Evolutionary conservation across 2,888 invertebrate genomes (phyloP).

Genomic region (Leptopilina myrica): DNA sequence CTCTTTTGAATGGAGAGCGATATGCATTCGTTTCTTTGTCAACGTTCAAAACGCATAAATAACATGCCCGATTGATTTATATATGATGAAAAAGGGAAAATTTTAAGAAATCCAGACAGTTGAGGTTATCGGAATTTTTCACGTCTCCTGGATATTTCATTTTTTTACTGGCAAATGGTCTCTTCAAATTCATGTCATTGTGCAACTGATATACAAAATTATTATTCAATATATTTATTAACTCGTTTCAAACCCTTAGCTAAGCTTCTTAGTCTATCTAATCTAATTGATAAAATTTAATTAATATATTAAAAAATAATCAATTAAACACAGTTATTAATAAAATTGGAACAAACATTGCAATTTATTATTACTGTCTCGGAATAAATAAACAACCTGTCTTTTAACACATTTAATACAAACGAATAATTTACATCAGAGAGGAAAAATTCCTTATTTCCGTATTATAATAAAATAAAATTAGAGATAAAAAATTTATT

Average conservation of each 20-base stretch:
- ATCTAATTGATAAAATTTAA: too few relatives aligned
- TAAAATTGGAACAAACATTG: background rate
- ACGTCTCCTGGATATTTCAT: background rate
- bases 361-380: background rate
- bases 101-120: background rate
- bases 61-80: background rate
- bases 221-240: too few relatives aligned
- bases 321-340: too few relatives aligned
- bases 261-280: too few relatives aligned
- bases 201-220: too few relatives aligned
- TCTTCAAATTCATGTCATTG: too few relatives aligned
- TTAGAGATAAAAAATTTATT: background rate
- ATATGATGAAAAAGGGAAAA: background rate
- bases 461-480: constrained; percentile 2
- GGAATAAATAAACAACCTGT: too few relatives aligned
- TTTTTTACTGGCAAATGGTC: too few relatives aligned
- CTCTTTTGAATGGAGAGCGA: background rate
- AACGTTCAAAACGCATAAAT: background rate
- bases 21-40: constrained; percentile 3
- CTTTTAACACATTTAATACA: too few relatives aligned
- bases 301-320: too few relatives aligned
- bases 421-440: background rate
- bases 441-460: background rate
- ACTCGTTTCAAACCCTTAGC: too few relatives aligned
- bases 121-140: constrained; percentile 28